Percentiles rank a stretch among this genome's conserved stretches.
These are phyloP conservation scores for Timema cristinae DNA, from an alignment of 2,888 invertebrate genomes.

Conservation along the genomic window DNA sequence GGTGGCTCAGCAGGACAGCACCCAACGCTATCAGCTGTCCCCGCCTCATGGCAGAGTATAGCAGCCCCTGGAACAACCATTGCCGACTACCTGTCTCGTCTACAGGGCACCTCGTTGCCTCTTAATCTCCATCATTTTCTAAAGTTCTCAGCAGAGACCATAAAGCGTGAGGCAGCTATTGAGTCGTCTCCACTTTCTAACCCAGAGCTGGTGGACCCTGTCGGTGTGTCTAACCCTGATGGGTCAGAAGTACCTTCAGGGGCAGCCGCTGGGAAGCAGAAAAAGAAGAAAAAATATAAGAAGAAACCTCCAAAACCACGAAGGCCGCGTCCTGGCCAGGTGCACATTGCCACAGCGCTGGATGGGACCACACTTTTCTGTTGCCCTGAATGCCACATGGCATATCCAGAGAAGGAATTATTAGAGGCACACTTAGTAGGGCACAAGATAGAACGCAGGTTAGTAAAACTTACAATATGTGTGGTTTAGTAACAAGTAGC, in stretches of 20 bases:
- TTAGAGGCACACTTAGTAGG: constrained; percentile 66
- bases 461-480: constrained; percentile 37
- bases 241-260: constrained; percentile 21
- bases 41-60: constrained; percentile 52
- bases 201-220: constrained; percentile 43
- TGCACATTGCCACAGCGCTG: constrained; percentile 67
- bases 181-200: constrained; percentile 47
- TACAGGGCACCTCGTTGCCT: constrained; percentile 52
- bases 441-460: constrained; percentile 72
- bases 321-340: constrained; percentile 75
- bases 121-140: constrained; percentile 59
- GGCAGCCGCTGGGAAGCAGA: constrained; percentile 40
- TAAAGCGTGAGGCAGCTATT: constrained; percentile 49
- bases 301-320: constrained; percentile 75
- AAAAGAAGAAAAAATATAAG: constrained; percentile 76
- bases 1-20: constrained; percentile 17
- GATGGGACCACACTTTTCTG: constrained; percentile 73
- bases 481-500: no score
- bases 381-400: constrained; percentile 79
- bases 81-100: constrained; percentile 50
- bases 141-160: constrained; percentile 58
- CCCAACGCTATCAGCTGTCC: constrained; percentile 45
- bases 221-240: constrained; percentile 26
- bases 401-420: constrained; percentile 73
- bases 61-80: constrained; percentile 48